phyloP scores from a whole-genome alignment of 2,888 invertebrate genomes.

The Polymixis lichenea region DNA sequence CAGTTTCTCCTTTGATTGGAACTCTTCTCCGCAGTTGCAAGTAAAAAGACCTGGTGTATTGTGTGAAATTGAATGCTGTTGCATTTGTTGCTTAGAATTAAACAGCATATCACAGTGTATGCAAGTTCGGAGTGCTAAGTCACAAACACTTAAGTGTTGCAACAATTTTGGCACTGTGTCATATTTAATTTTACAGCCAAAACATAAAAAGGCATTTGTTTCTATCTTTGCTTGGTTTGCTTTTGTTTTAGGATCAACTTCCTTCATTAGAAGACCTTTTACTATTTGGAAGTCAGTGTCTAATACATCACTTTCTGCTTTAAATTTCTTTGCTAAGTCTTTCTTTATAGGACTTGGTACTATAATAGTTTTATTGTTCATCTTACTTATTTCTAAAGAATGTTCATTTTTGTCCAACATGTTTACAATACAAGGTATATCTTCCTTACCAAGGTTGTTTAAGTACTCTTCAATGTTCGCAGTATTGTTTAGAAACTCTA shows the following conservation, averaged over 20 bases:
- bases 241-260: conserved; percentile 75
- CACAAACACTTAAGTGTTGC: conserved; percentile 84
- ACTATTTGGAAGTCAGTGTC: conserved; percentile 84
- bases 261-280: conserved; percentile 81
- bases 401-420: conserved; percentile 84
- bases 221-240: conserved; percentile 59
- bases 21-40: conserved; percentile 81
- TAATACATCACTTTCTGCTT: conserved; percentile 81
- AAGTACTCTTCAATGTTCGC: conserved; percentile 87
- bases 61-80: conserved; percentile 80
- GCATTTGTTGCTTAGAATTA: conserved; percentile 84
- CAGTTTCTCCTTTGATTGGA: conserved; percentile 76
- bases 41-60: conserved; percentile 67
- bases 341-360: conserved; percentile 81
- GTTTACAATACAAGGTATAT: conserved; percentile 86
- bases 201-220: conserved; percentile 76
- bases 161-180: conserved; percentile 80
- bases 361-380: conserved; percentile 75
- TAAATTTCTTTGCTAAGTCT: conserved; percentile 72
- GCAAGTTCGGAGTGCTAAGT: conserved; percentile 81
- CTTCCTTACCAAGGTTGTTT: conserved; percentile 86
- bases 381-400: conserved; percentile 72
- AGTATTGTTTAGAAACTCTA: conserved; percentile 87
- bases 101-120: conserved; percentile 81
- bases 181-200: conserved; percentile 82